These are phyloP conservation scores for Colossoma macropomum DNA, from an alignment of 2,113 vertebrate genomes.

Conservation along the genomic window DNA sequence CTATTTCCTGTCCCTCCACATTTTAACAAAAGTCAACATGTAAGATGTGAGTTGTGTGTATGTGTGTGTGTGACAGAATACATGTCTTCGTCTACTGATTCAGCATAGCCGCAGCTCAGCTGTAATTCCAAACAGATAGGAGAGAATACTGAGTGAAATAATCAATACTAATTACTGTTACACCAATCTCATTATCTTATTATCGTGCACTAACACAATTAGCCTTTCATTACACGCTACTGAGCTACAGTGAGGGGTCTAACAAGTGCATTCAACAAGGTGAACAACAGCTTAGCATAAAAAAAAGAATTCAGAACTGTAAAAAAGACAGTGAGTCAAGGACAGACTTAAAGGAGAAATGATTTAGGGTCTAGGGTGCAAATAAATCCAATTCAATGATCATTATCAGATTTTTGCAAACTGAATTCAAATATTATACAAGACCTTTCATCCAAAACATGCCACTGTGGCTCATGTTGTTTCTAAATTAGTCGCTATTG, in stretches of 20 bases:
- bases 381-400: too few species aligned
- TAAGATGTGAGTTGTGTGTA: constrained; percentile 16
- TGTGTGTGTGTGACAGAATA: background rate
- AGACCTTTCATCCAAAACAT: too few species aligned
- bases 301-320: too few species aligned
- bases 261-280: constrained; percentile 3
- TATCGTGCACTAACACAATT: constrained; percentile 25
- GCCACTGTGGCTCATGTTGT: too few species aligned
- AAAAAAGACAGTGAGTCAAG: too few species aligned
- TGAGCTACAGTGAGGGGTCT: background rate
- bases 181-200: constrained; percentile 20
- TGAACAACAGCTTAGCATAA: background rate
- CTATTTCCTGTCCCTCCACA: constrained; percentile 46
- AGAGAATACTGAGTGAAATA: constrained; percentile 19
- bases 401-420: too few species aligned
- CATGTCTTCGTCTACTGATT: constrained; percentile 22
- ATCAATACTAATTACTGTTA: constrained; percentile 38
- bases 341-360: too few species aligned
- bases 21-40: constrained; percentile 32
- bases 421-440: too few species aligned
- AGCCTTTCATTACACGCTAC: background rate
- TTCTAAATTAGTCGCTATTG: too few species aligned
- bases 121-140: constrained; percentile 22
- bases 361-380: too few species aligned
- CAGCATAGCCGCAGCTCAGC: constrained; percentile 15